Evolutionary conservation across 2,888 invertebrate genomes (phyloP).

Genomic region (Cerceris rybyensis): DNA sequence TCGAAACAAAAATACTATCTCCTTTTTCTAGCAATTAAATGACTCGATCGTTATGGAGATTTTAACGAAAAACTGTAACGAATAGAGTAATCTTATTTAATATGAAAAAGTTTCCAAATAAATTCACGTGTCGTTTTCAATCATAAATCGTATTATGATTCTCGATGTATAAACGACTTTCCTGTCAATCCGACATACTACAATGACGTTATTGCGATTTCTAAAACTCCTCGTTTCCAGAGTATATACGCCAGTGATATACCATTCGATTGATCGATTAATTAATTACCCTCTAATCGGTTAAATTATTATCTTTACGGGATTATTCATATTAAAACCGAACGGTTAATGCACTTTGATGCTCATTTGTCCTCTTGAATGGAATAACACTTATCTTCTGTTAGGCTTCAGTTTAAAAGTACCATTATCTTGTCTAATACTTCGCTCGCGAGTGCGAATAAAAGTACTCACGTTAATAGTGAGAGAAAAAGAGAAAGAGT

Average conservation of each 20-base stretch:
- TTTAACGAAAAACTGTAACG: too few species aligned
- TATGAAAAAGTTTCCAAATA: too few species aligned
- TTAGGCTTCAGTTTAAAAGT: background rate
- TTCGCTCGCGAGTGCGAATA: conserved; percentile 16
- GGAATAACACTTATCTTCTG: conserved; percentile 1
- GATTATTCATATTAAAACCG: background rate
- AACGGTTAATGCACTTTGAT: background rate
- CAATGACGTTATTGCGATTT: background rate
- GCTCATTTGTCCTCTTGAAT: background rate
- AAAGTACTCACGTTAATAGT: conserved; percentile 27
- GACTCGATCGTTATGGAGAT: too few species aligned
- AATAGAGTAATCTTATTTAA: too few species aligned
- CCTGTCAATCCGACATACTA: too few species aligned
- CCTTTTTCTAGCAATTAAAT: too few species aligned
- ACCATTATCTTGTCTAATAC: background rate
- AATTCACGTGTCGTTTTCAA: too few species aligned
- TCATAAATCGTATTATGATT: too few species aligned
- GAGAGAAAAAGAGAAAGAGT: too few species aligned
- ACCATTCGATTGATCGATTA: conserved; percentile 12
- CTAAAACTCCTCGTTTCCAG: conserved; percentile 22
- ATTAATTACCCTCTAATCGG: conserved; percentile 24
- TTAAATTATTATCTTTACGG: conserved; percentile 25
- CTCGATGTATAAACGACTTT: too few species aligned
- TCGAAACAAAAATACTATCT: too few species aligned
- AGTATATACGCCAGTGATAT: conserved; percentile 22